A percentile compares a stretch with the other conserved stretches of the same genome.
Evolutionary conservation across 2,888 invertebrate species (phyloP).

Genomic region (Lithophane semibrunnea): DNA sequence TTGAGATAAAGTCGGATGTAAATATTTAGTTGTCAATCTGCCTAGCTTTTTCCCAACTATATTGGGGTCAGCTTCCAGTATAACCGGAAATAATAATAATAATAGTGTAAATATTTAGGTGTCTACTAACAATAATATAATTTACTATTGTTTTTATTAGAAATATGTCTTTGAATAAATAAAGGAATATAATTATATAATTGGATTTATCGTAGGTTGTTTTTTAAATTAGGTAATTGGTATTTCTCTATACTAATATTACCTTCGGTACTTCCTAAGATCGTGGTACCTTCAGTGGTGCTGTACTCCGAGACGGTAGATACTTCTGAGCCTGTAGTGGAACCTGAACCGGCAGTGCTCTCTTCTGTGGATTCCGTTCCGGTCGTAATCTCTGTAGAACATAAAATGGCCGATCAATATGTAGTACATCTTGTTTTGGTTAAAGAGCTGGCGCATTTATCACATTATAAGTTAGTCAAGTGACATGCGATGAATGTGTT

Average conservation of each 20-base stretch:
- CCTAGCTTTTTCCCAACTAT: too few species aligned
- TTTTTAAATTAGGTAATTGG: not conserved
- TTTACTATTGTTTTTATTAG: not conserved
- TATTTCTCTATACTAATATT: not conserved
- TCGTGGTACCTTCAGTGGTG: conserved; percentile 32
- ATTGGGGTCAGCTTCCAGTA: too few species aligned
- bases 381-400: conserved; percentile 31
- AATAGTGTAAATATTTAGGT: not conserved
- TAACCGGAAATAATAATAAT: too few species aligned
- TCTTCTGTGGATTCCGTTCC: conserved; percentile 30
- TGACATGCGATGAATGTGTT: not conserved
- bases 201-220: not conserved
- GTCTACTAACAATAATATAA: not conserved
- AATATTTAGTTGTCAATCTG: not conserved
- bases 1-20: not conserved
- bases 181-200: not conserved
- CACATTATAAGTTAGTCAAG: not conserved
- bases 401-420: not conserved
- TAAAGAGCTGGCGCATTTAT: conserved; percentile 7
- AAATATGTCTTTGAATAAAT: not conserved
- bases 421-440: not conserved
- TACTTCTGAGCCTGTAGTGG: conserved; percentile 17
- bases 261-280: conserved; percentile 44
- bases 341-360: conserved; percentile 27
- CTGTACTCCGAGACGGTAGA: conserved; percentile 37